Base-by-base conservation (phyloP, 2,797 vertebrate genomes). In the Arnoldichthys spilopterus region DNA sequence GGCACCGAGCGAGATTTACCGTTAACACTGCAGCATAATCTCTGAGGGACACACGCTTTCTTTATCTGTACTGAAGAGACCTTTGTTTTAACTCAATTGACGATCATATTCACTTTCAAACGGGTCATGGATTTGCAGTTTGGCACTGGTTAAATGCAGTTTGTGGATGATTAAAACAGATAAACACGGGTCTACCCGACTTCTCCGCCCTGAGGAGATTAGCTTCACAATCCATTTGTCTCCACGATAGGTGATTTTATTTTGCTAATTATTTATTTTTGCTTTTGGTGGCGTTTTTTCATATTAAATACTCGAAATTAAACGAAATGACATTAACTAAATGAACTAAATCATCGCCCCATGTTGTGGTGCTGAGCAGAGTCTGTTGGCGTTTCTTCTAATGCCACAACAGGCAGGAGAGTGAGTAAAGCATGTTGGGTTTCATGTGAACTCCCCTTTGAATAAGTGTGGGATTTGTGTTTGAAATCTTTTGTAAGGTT, bases 1-100 rank as follows among this genome's bases (percentile, higher is more conserved):
- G 16, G 58, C 26, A 32, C 16, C 12, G 24, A n/a, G 37, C 20
- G 32, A 28, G 74, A 70, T 34, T 77, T 61, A 53, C 28, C 18
- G 16, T 16, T 49, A 34, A 61, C 20, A 12, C 63, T 34, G 64
- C 12, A 16, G 45, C 18, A 13, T 64, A 72, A 78, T 78, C 77
- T 66, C 67, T 66, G 2, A 24, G 24, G 30, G 24, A 37, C 37
- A 37, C 37, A 37, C 37, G 37, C 37, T 5, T 37, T 9, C 37
- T n/a, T 1, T 3, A 32, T 18, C 13, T 67, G 63, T 26, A 12
- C 12, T 8, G n/a, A 45, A 16, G n/a, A 45, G 5, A 37, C 15
- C 37, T 16, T 4, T 15, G 20, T 7, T 45, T 24, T 18, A 67
- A 4, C 63, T 26, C 0, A 16, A 24, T 15, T 67, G 6, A 45